phyloP scores from a whole-genome alignment of 2,888 invertebrate genomes.

The Oxytorus armatus region DNA sequence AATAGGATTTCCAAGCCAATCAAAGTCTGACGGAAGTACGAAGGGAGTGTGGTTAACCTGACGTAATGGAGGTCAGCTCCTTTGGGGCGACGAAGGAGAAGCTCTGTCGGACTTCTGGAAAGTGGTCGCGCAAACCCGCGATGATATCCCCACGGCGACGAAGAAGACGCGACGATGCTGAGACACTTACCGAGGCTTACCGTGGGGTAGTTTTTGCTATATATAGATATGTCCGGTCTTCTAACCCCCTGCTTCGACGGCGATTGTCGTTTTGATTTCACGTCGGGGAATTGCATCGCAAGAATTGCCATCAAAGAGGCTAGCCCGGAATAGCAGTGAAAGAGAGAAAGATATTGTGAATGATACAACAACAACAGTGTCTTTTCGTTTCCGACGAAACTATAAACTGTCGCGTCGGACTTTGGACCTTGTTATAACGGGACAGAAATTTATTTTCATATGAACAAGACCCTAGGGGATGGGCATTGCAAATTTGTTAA shows the following conservation, averaged over 20 bases:
- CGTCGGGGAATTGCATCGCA: constrained; percentile 70
- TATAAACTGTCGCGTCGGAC: not conserved
- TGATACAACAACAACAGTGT: constrained; percentile 7
- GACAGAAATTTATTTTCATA: not conserved
- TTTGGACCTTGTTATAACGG: not conserved
- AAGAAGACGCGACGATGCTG: constrained; percentile 56
- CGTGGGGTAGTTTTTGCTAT: constrained; percentile 11
- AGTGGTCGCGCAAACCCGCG: constrained; percentile 70
- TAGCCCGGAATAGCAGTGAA: constrained; percentile 1
- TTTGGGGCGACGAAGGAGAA: constrained; percentile 75
- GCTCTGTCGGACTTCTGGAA: constrained; percentile 76
- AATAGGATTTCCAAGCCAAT: constrained; percentile 83
- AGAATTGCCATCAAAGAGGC: constrained; percentile 55
- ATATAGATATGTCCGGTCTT: constrained; percentile 40
- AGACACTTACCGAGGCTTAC: constrained; percentile 61
- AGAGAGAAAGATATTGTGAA: constrained; percentile 48
- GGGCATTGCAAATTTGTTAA: not conserved
- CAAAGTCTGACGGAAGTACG: constrained; percentile 82
- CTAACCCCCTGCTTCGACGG: constrained; percentile 59
- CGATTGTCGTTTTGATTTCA: constrained; percentile 76
- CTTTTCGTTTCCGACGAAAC: constrained; percentile 3
- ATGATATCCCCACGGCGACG: constrained; percentile 64
- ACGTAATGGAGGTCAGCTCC: constrained; percentile 83
- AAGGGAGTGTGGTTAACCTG: constrained; percentile 83
- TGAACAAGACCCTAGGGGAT: not conserved